Conservation (phyloP, 2,113 vertebrate species). For the Leuciscus idus region DNA sequence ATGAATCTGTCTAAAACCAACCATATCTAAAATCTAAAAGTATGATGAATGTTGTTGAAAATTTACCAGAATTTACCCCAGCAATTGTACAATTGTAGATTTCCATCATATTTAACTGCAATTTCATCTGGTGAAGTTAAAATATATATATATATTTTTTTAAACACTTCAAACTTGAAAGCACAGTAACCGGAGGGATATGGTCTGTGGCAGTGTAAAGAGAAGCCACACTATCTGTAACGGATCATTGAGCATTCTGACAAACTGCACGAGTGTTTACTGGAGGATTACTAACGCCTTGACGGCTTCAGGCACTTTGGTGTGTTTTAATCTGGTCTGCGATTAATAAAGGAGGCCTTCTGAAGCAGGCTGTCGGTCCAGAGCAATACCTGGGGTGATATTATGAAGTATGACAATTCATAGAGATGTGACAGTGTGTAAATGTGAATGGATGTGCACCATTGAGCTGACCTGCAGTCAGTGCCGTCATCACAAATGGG, state of each 20-base stretch:
- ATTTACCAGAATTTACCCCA: too few relatives aligned
- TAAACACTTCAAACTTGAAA: neutral
- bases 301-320: neutral
- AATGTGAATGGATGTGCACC: neutral
- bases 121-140: neutral
- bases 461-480: neutral
- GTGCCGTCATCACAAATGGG: neutral
- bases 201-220: slow-evolving; percentile 1
- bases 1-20: too few relatives aligned
- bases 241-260: neutral
- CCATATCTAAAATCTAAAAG: too few relatives aligned
- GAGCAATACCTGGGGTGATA: neutral
- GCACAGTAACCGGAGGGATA: neutral
- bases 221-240: slow-evolving; percentile 1
- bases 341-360: neutral
- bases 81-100: neutral
- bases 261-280: slow-evolving; percentile 6
- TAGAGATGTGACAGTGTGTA: neutral
- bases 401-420: neutral
- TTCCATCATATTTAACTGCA: neutral
- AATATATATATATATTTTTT: too few relatives aligned
- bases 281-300: slow-evolving; percentile 1
- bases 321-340: slow-evolving; percentile 9
- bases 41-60: too few relatives aligned
- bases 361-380: neutral